Evolutionary conservation across 2,888 invertebrate genomes (phyloP).

Genomic region (Scelioninae gen. 2): DNA sequence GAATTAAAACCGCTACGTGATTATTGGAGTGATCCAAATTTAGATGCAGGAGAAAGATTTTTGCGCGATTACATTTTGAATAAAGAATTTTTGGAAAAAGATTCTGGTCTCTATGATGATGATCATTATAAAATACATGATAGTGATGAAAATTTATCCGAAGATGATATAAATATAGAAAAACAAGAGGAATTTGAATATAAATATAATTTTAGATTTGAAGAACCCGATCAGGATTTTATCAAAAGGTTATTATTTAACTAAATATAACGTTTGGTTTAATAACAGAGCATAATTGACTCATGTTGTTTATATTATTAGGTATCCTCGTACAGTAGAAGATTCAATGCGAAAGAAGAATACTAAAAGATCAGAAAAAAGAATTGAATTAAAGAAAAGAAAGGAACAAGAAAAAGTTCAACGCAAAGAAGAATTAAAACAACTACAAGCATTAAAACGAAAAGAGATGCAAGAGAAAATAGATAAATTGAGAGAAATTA

Average conservation of each 20-base stretch:
- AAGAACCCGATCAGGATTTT: constrained; percentile 96
- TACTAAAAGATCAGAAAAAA: constrained; percentile 85
- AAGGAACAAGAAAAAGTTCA: constrained; percentile 87
- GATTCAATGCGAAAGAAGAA: constrained; percentile 88
- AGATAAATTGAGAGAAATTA: constrained; percentile 88
- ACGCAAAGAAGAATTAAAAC: constrained; percentile 91
- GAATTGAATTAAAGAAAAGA: constrained; percentile 84
- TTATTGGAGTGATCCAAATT: constrained; percentile 88
- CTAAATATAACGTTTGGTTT: constrained; percentile 7
- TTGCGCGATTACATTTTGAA: constrained; percentile 94
- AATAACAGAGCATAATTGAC: too few species aligned
- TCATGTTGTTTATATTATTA: too few species aligned
- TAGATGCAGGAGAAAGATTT: constrained; percentile 91
- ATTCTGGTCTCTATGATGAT: constrained; percentile 56
- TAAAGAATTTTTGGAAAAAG: constrained; percentile 79
- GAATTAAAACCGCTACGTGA: constrained; percentile 86
- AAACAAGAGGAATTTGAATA: constrained; percentile 94
- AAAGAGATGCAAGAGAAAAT: constrained; percentile 94
- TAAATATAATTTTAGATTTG: constrained; percentile 96
- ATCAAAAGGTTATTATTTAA: constrained; percentile 75
- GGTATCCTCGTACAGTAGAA: constrained; percentile 93
- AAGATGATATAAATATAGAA: constrained; percentile 87
- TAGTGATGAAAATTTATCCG: constrained; percentile 79
- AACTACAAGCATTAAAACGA: constrained; percentile 89
- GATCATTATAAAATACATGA: constrained; percentile 71